Percentiles rank a stretch among this genome's conserved stretches.
Evolutionary conservation across 2,888 invertebrate genomes (phyloP).

Genomic region (Pseudococcus viburni): DNA sequence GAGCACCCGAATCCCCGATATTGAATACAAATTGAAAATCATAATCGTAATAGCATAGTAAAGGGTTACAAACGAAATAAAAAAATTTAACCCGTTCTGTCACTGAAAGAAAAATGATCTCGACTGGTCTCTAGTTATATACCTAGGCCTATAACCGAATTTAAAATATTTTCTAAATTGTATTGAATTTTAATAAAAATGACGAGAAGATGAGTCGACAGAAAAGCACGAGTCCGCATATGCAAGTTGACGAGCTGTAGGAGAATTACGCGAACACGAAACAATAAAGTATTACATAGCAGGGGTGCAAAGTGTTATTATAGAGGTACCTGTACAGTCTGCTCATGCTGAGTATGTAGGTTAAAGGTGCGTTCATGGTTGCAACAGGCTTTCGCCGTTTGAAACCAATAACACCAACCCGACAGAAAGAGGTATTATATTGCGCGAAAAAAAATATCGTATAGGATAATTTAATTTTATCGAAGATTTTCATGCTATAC

Average conservation of each 20-base stretch:
- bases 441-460: slow-evolving; percentile 13
- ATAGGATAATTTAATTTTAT: neutral
- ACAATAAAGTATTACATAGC: neutral
- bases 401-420: neutral
- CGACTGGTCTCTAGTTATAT: too few species aligned
- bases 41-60: neutral
- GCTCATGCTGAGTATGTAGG: slow-evolving; percentile 1
- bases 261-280: slow-evolving; percentile 8
- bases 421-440: neutral
- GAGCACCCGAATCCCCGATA: neutral
- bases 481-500: neutral
- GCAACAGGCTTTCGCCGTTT: neutral
- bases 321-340: neutral
- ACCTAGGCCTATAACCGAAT: neutral
- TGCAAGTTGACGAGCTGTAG: neutral
- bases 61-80: slow-evolving; percentile 19
- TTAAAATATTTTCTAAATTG: slow-evolving; percentile 46
- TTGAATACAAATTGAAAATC: neutral
- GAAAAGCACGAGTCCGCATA: neutral
- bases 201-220: slow-evolving; percentile 44
- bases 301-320: slow-evolving; percentile 34
- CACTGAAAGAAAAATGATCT: slow-evolving; percentile 14
- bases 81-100: slow-evolving; percentile 25
- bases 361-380: neutral
- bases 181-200: slow-evolving; percentile 53